Base-by-base conservation (phyloP, 2,888 invertebrate species). In the Oscheius sp. region DNA sequence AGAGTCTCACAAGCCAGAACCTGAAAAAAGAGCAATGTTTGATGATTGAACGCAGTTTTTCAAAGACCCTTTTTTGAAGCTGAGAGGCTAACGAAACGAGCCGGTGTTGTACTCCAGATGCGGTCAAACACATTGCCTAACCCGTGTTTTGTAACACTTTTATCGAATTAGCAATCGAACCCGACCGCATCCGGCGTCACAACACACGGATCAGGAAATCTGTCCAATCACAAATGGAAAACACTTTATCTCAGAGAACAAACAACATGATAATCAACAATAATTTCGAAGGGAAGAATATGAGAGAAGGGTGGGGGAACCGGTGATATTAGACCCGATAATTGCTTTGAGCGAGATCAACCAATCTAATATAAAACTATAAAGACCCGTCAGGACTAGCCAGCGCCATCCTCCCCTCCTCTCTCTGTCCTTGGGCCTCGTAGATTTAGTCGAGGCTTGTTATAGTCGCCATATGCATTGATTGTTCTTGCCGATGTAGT, bases 151-250 rank as follows among this genome's bases (percentile, higher is more conserved):
- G 50, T 17, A 33, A 53, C 12, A 50, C 50, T 50, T 50, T 20
- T 15, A 33, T 33, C 27, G 63, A 46, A 23, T 46, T 31, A 10
- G 50, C 15, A 17, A 17, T 27, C 37, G 58, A 12, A 27, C 42
- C 65, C 20, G 65, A 65, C 65, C 65, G 65, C 65, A 65, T 37
- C 65, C 39, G 65, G 65, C 50, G 65, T 25, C 48, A 48, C 48
- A 48, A 48, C 48, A 48, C 65, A 50, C 65, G 65, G 65, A 65
- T 65, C 65, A 50, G 65, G 52, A 48, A 64, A 37, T 25, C 65
- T 50, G 52, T 20, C 55, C 20, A 65, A 20, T 37, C 20, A 33
- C 31, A 25, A 20, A 65, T 15, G 15, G 45, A 39, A 31, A 52
- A 50, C 65, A 65, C 45, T 34, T 45, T 65, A 34, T 65, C 17